phyloP scores from a whole-genome alignment of 2,113 vertebrate species.

The Saccopteryx leptura region DNA sequence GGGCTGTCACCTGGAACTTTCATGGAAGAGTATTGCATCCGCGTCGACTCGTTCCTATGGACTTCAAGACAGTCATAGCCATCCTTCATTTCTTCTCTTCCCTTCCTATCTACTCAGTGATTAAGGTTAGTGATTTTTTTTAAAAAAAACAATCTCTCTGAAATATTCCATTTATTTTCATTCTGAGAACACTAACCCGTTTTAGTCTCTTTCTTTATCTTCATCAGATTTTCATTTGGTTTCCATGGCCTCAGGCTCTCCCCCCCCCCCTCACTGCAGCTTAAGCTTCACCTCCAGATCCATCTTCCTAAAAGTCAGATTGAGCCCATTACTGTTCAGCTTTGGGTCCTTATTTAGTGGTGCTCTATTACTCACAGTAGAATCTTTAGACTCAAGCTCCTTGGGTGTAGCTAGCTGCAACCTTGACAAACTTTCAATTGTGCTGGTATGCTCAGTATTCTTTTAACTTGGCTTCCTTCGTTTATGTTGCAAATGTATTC shows the following conservation, averaged over 20 bases:
- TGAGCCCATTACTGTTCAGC: not conserved
- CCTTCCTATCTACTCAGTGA: not conserved
- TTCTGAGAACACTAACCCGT: not conserved
- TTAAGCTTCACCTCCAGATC: not conserved
- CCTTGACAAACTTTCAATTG: not conserved
- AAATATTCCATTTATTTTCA: slow-evolving; percentile 39
- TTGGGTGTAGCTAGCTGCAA: not conserved
- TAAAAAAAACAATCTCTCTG: not conserved
- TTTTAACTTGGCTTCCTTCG: not conserved
- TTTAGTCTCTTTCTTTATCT: not conserved
- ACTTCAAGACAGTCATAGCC: not conserved
- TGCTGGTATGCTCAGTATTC: not conserved
- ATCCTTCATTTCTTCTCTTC: slow-evolving; percentile 28
- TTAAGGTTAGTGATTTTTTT: slow-evolving; percentile 32
- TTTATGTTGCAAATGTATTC: not conserved
- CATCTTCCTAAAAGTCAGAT: slow-evolving; percentile 56
- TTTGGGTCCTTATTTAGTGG: not conserved
- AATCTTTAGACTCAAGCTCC: not conserved
- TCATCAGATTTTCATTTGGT: not conserved
- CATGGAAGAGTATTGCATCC: not conserved
- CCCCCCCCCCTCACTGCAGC: not conserved
- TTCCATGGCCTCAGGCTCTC: not conserved
- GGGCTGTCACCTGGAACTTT: not conserved
- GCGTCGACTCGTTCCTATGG: not conserved
- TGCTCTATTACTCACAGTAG: not conserved